These are phyloP conservation scores for Neoitamus cyanurus DNA, from an alignment of 2,888 invertebrate species.

Conservation along the genomic window DNA sequence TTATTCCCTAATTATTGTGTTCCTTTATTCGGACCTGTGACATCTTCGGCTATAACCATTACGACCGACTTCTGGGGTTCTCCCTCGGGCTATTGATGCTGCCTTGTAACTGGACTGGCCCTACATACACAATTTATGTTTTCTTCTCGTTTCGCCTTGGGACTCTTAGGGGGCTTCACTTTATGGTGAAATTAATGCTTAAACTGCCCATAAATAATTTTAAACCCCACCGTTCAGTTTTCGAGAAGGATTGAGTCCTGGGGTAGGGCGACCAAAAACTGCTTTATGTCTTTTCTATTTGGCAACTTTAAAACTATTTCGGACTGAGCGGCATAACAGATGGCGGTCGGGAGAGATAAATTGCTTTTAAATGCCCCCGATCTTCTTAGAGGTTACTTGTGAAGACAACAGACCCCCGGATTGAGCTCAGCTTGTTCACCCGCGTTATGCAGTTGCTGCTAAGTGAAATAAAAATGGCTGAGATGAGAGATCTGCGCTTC, in stretches of 20 bases:
- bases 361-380: slow-evolving; percentile 31
- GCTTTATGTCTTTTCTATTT: slow-evolving; percentile 21
- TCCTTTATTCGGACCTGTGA: neutral
- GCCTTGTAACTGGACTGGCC: neutral
- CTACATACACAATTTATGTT: slow-evolving; percentile 2
- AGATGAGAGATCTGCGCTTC: neutral
- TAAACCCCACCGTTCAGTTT: neutral
- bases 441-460: neutral
- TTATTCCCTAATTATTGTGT: slow-evolving; percentile 12
- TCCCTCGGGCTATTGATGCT: slow-evolving; percentile 1
- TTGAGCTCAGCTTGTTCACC: neutral
- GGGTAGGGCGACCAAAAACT: neutral
- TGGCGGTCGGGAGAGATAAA: slow-evolving; percentile 9
- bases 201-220: slow-evolving; percentile 37
- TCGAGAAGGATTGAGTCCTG: neutral
- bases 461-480: neutral
- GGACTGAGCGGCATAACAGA: neutral
- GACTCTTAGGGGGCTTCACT: neutral
- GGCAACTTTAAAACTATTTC: slow-evolving; percentile 39
- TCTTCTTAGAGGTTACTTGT: neutral
- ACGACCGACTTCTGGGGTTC: neutral
- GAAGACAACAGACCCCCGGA: neutral
- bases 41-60: neutral
- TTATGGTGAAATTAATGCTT: slow-evolving; percentile 26
- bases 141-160: neutral